phyloP scores from a whole-genome alignment of 2,888 invertebrate genomes.

The Xiphydria camelus region DNA sequence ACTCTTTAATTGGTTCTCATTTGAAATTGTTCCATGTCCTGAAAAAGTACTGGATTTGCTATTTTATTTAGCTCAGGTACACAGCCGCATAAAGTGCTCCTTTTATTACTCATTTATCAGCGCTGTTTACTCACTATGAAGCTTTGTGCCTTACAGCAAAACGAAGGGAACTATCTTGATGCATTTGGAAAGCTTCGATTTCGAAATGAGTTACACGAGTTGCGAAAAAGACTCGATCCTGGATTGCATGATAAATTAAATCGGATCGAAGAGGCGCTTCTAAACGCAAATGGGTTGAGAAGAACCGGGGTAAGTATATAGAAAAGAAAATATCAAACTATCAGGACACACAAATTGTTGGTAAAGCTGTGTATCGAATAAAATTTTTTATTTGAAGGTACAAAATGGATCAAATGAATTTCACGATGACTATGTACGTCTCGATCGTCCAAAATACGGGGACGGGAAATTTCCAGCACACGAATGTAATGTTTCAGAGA shows the following conservation, averaged over 20 bases:
- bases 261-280: slow-evolving; percentile 34
- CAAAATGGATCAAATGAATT: too few species aligned
- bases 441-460: too few species aligned
- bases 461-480: too few species aligned
- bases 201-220: slow-evolving; percentile 38
- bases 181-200: slow-evolving; percentile 38
- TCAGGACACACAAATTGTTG: slow-evolving; percentile 1
- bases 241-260: slow-evolving; percentile 38
- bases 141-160: slow-evolving; percentile 27
- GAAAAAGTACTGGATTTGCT: slow-evolving; percentile 65
- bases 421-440: too few species aligned
- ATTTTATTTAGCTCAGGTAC: slow-evolving; percentile 63
- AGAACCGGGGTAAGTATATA: background rate
- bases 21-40: slow-evolving; percentile 61
- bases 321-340: too few species aligned
- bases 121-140: background rate
- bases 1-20: slow-evolving; percentile 68
- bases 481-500: too few species aligned
- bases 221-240: slow-evolving; percentile 32
- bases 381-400: slow-evolving; percentile 20
- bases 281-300: too few species aligned
- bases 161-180: slow-evolving; percentile 31
- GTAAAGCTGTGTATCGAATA: background rate
- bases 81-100: slow-evolving; percentile 5
- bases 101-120: slow-evolving; percentile 9